Base-by-base conservation (phyloP, 2,113 vertebrate species). In the Struthidea cinerea region DNA sequence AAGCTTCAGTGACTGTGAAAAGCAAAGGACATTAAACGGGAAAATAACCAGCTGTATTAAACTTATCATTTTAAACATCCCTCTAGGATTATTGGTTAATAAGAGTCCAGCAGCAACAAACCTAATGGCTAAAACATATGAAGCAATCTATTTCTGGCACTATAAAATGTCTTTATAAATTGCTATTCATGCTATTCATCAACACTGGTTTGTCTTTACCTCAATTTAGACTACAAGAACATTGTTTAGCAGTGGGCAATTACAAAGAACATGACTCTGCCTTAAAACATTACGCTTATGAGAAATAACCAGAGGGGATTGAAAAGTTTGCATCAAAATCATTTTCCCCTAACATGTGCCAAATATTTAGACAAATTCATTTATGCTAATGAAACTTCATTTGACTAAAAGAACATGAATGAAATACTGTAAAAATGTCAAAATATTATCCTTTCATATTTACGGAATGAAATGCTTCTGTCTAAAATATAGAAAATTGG, bases 21-120 rank as follows among this genome's bases (percentile, higher is more conserved):
- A 91, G n/a, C n/a, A 78, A 84, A 93, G 47, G 10, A 80, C 70
- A 90, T 86, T 35, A 93, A 89, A 80, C 28, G 20, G 18, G 3
- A 18, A 64, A 67, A 65, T 49, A 57, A n/a, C 27, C 14, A 46
- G 5, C 7, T 20, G 3, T 56, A 87, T 53, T 9, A 20, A 82
- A 79, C 5, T 3, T 53, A 57, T 65, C 5, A 46, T 50, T 37
- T 69, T 74, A 75, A 93, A 60, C 6, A 79, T 53, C 26, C 21
- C 81, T 3, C 30, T 57, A 78, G 75, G 55, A 63, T 84, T 50
- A 75, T 13, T 37, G 13, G 11, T 84, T 52, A 92, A 27, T 73
- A 75, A 55, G 17, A 60, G 21, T 55, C 27, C 15, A 65, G 35
- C 37, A 69, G 9, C 33, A 91, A 20, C 16, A 89, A 86, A 50